phyloP scores from a whole-genome alignment of 2,888 invertebrate genomes.

The Rhagium mordax region DNA sequence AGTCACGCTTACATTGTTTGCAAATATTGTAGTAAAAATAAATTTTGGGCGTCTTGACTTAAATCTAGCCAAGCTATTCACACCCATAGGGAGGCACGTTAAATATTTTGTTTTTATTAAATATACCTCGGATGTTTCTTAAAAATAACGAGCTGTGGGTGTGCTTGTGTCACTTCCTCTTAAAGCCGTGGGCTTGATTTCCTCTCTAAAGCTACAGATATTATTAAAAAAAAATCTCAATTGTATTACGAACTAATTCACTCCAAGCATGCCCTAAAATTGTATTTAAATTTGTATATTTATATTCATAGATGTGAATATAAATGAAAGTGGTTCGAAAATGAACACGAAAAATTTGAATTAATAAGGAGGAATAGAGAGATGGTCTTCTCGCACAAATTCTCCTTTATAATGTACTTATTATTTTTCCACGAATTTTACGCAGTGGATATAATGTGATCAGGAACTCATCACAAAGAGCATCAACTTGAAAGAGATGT shows the following conservation, averaged over 20 bases:
- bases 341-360: conserved; percentile 2
- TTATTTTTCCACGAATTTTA: conserved; percentile 10
- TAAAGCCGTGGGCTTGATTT: too few species aligned
- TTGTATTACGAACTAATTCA: neutral
- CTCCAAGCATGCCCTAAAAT: neutral
- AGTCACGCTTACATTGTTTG: too few species aligned
- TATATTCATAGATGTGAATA: conserved; percentile 12
- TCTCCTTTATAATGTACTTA: conserved; percentile 10
- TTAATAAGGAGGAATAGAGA: neutral
- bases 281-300: conserved; percentile 1
- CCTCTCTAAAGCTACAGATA: too few species aligned
- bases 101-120: too few species aligned
- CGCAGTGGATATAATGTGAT: conserved; percentile 20
- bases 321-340: neutral
- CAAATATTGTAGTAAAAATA: too few species aligned
- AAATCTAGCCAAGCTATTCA: too few species aligned
- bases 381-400: neutral
- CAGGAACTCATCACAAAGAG: conserved; percentile 28
- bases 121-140: too few species aligned
- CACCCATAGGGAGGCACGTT: too few species aligned
- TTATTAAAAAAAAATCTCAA: too few species aligned
- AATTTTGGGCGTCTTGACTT: too few species aligned
- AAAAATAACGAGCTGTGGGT: too few species aligned
- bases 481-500: neutral
- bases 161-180: too few species aligned